Evolutionary conservation across 2,797 vertebrate genomes (phyloP).

Genomic region (Fratercula arctica): DNA sequence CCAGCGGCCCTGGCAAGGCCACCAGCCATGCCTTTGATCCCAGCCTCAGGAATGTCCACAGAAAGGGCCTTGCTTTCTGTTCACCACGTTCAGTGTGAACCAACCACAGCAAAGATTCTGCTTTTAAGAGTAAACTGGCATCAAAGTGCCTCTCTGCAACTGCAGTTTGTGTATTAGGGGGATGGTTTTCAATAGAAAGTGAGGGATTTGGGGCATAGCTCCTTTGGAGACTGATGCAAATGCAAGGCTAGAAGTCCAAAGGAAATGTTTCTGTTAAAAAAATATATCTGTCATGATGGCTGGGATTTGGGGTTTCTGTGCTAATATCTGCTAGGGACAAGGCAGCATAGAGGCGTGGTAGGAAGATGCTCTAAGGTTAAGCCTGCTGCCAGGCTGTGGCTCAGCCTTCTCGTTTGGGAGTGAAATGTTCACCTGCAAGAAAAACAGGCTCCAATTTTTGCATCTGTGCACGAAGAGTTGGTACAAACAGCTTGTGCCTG

Average conservation of each 20-base stretch:
- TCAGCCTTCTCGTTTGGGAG: not conserved
- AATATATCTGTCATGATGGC: not conserved
- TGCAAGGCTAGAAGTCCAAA: not conserved
- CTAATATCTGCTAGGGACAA: not conserved
- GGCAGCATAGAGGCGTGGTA: not conserved
- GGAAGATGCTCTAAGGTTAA: constrained; percentile 16
- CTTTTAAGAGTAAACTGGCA: not conserved
- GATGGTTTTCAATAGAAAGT: not conserved
- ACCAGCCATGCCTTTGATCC: not conserved
- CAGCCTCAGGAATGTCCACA: not conserved
- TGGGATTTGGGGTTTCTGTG: not conserved
- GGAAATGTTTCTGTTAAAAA: not conserved
- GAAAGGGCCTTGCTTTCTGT: not conserved
- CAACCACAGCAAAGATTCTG: not conserved
- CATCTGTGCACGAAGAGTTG: constrained; percentile 18
- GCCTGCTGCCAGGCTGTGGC: constrained; percentile 10
- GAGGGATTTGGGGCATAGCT: not conserved
- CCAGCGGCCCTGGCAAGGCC: not conserved
- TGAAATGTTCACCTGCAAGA: constrained; percentile 34
- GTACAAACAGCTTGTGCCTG: constrained; percentile 25
- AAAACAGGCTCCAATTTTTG: constrained; percentile 40
- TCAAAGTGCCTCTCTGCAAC: not conserved
- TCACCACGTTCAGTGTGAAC: not conserved
- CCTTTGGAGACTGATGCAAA: not conserved
- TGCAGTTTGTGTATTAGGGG: not conserved